phyloP scores from a whole-genome alignment of 2,797 vertebrate genomes.

The Clarias platycephalus region DNA sequence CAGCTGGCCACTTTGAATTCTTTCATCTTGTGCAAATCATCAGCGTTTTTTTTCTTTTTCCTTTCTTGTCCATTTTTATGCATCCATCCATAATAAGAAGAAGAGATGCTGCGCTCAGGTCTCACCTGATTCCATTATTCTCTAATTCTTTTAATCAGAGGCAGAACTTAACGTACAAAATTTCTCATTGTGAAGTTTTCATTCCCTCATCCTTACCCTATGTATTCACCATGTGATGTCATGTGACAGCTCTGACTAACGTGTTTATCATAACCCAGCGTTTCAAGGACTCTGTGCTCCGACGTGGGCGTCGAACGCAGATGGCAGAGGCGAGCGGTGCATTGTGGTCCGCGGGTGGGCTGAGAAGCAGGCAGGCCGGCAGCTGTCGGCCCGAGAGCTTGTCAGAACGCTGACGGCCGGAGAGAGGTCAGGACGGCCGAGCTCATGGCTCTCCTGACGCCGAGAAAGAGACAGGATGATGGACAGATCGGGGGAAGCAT shows the following conservation, averaged over 20 bases:
- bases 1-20: constrained; percentile 10
- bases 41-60: neutral
- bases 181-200: neutral
- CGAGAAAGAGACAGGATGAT: constrained; percentile 22
- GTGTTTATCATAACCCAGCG: constrained; percentile 48
- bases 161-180: constrained; percentile 6
- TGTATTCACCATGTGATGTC: constrained; percentile 23
- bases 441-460: constrained; percentile 8
- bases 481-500: constrained; percentile 1
- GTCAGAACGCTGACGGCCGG: constrained; percentile 34
- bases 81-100: neutral
- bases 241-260: constrained; percentile 47
- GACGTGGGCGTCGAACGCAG: constrained; percentile 40
- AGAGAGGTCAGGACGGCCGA: constrained; percentile 24
- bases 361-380: constrained; percentile 35
- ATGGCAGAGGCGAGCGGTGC: constrained; percentile 8
- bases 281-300: constrained; percentile 34
- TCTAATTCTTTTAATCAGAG: constrained; percentile 32
- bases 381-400: constrained; percentile 31
- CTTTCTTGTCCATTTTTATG: neutral
- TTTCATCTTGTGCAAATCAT: constrained; percentile 12
- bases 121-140: neutral
- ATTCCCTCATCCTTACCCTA: constrained; percentile 31
- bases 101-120: constrained; percentile 32
- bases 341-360: constrained; percentile 47